Evolutionary conservation across 2,888 invertebrate genomes (phyloP).

Genomic region (Slavum lentiscoides): DNA sequence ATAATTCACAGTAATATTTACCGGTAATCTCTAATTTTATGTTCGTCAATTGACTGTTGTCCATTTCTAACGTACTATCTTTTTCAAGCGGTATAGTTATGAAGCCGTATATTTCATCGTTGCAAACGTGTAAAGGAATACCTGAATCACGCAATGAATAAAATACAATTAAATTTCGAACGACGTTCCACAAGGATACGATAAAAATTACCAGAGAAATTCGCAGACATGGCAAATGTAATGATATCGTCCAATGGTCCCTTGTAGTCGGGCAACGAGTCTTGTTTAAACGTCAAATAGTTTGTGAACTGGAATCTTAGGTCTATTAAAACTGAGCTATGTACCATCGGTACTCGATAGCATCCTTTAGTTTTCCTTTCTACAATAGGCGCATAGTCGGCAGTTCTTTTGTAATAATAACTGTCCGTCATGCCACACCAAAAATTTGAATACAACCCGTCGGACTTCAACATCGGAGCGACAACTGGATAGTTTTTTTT

Average conservation of each 20-base stretch:
- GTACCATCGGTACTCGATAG: constrained; percentile 87
- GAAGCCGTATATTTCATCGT: constrained; percentile 80
- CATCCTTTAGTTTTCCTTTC: constrained; percentile 72
- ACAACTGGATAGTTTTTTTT: constrained; percentile 68
- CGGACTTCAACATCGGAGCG: constrained; percentile 84
- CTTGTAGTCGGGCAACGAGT: constrained; percentile 67
- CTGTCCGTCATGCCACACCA: constrained; percentile 91
- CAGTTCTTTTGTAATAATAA: constrained; percentile 82
- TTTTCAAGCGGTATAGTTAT: constrained; percentile 79
- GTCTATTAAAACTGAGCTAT: constrained; percentile 81
- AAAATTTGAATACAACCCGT: constrained; percentile 90
- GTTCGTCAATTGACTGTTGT: constrained; percentile 74
- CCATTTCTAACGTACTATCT: constrained; percentile 67
- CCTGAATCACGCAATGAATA: constrained; percentile 59
- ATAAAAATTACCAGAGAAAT: constrained; percentile 62
- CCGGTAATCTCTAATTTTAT: constrained; percentile 70
- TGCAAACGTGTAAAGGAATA: constrained; percentile 75
- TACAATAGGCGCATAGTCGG: constrained; percentile 81
- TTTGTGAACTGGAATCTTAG: constrained; percentile 67
- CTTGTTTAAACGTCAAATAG: constrained; percentile 73
- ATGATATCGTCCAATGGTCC: constrained; percentile 92
- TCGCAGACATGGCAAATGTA: constrained; percentile 83
- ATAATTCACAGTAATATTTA: not conserved
- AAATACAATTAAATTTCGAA: too few relatives aligned
- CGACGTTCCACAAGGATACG: constrained; percentile 10